Evolutionary conservation across 2,113 vertebrate genomes (phyloP), one percentile per base, ranked within the genome.

Genomic region (Glareola pratincola): DNA sequence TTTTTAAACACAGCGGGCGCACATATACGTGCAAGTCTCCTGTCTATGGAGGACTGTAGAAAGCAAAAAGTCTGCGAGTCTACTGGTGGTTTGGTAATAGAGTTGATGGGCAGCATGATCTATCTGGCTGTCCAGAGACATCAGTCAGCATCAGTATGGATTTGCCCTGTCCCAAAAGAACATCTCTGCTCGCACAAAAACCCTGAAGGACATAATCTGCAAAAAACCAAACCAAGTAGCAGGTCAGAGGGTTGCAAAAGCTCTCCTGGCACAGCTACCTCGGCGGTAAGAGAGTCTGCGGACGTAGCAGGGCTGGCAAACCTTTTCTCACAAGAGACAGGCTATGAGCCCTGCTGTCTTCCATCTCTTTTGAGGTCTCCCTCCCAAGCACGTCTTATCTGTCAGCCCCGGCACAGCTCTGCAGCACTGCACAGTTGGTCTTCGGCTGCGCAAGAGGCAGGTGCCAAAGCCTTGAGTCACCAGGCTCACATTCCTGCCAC

Each of bases 391-490:
- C 0, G 3, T 50, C 59, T 66, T 29, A 30, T 17, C 37, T 24
- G 37, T 57, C 66, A 81, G 77, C 56, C 16, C 17, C 41, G 1
- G 82, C 75, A 73, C 11, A 8, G 74, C 88, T 73, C 85, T 57
- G 86, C 50, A 36, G 78, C 60, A 3, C 48, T 7, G 6, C 5
- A 22, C 82, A 60, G 39, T 15, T 73, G 6, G 56, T 5, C 51
- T 64, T 2, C 22, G 6, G 27, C 77, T 43, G 79, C 23, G 85
- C 76, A 48, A 26, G 14, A 54, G 47, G 56, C 15, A 12, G 79
- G 26, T 83, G 74, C 90, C 82, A 82, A 87, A 74, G 67, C 6
- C 73, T 59, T 24, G 53, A 97, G 41, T 43, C 81, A 85, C 47
- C 80, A 14, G n/a, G 63, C 47, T 91, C 12, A 26, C 50, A n/a